Evolutionary conservation across 2,113 vertebrate genomes (phyloP), one percentile per base, ranked within the genome.

Genomic region (Amblyopsis rosae): DNA sequence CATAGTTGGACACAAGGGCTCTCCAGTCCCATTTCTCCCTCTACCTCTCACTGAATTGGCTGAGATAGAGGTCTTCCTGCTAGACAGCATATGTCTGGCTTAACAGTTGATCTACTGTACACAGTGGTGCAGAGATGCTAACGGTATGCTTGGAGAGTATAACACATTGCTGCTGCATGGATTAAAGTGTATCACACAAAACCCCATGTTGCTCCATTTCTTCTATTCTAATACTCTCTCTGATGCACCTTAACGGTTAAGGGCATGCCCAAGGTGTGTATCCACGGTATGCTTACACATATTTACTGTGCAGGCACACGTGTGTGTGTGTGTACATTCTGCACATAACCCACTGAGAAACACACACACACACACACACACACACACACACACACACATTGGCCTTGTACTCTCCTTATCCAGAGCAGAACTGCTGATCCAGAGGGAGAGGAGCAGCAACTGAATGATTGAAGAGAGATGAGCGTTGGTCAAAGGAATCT

Each of bases 401-500:
- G 35, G 35, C 35, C 35, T 41, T 41, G 35, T 41, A 8, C 35
- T 41, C 4, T 41, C 35, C 35, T 41, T 41, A 41, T 62, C 50
- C 49, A 13, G 56, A 70, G n/a, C 17, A 56, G 67, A 69, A 65
- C 17, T 1, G 15, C n/a, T 41, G 35, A 41, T 8, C 5, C 35
- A 41, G 35, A 8, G 35, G 5, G 35, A 70, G 49, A 12, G 47
- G 65, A 32, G 15, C 62, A 66, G 48, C 41, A 72, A 69, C 76
- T 16, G 12, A 51, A 46, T n/a, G 59, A 59, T 4, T 54, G 57
- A 72, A 67, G 54, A 69, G 11, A 61, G 16, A 72, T 68, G 49
- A 72, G 65, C 12, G 6, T 46, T 55, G 75, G 50, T 75, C 32
- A 76, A 70, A 67, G 72, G 48, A 76, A 72, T 68, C 59, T 26